phyloP scores from a whole-genome alignment of 1,140 invertebrate species.

The Trichonephila clavata region DNA sequence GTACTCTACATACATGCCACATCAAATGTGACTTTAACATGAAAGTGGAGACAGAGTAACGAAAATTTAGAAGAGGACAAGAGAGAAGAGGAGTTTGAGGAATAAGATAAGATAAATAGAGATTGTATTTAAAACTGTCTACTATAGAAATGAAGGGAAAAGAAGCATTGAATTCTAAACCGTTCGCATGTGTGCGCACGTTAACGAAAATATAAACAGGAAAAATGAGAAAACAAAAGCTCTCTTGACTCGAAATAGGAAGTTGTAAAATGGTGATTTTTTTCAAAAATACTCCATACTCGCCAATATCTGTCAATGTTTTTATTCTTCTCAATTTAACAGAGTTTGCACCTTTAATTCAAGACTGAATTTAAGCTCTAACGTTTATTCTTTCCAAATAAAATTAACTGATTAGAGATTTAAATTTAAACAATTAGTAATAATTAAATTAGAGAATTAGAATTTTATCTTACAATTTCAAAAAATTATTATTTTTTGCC shows the following conservation, averaged over 20 bases:
- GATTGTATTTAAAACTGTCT: slow-evolving; percentile 46
- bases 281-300: slow-evolving; percentile 59
- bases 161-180: slow-evolving; percentile 46
- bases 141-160: slow-evolving; percentile 25
- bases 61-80: slow-evolving; percentile 48
- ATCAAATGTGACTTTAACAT: slow-evolving; percentile 51
- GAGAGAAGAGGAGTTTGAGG: slow-evolving; percentile 52
- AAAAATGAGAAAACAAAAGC: slow-evolving; percentile 38
- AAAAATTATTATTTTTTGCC: slow-evolving; percentile 4
- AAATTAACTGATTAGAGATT: neutral
- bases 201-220: slow-evolving; percentile 39
- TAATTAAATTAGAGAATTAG: neutral
- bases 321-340: slow-evolving; percentile 21
- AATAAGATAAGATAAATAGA: slow-evolving; percentile 52
- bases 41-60: slow-evolving; percentile 61
- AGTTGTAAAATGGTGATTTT: slow-evolving; percentile 54
- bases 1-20: slow-evolving; percentile 56
- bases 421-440: neutral
- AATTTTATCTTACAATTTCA: neutral
- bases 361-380: slow-evolving; percentile 54
- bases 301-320: slow-evolving; percentile 17
- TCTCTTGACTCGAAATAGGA: slow-evolving; percentile 55
- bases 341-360: slow-evolving; percentile 22
- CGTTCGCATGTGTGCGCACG: slow-evolving; percentile 74
- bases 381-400: slow-evolving; percentile 36